Percentiles rank a stretch among this genome's conserved stretches.
phyloP scores from a whole-genome alignment of 1,140 invertebrate species.

The Seison nebaliae region DNA sequence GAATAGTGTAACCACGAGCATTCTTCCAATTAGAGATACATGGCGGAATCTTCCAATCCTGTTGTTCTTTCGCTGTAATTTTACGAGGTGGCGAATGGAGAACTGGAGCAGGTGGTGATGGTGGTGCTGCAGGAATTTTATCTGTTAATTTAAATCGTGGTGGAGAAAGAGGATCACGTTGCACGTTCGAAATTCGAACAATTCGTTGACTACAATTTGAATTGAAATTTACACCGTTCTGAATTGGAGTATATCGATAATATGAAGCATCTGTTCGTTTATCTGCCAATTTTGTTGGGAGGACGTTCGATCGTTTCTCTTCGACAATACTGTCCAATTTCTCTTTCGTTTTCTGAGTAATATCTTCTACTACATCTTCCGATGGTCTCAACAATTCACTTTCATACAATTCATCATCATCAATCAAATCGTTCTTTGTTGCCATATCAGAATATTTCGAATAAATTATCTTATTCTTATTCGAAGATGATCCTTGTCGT shows the following conservation, averaged over 20 bases:
- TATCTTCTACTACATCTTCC: slow-evolving; percentile 38
- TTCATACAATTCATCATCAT: too few relatives aligned
- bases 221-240: slow-evolving; percentile 75
- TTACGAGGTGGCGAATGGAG: slow-evolving; percentile 89
- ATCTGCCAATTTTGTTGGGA: slow-evolving; percentile 67
- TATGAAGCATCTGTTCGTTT: slow-evolving; percentile 71
- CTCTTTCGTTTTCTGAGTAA: slow-evolving; percentile 24
- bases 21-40: slow-evolving; percentile 99
- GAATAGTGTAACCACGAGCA: slow-evolving; percentile 84
- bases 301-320: slow-evolving; percentile 43
- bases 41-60: slow-evolving; percentile 98
- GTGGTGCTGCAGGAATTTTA: slow-evolving; percentile 71
- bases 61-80: slow-evolving; percentile 87
- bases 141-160: slow-evolving; percentile 59
- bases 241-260: slow-evolving; percentile 60
- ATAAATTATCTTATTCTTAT: slow-evolving; percentile 66
- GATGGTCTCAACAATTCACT: slow-evolving; percentile 51
- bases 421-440: slow-evolving; percentile 62
- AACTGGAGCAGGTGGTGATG: slow-evolving; percentile 81
- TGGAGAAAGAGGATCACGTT: slow-evolving; percentile 90
- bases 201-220: slow-evolving; percentile 88
- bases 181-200: slow-evolving; percentile 76
- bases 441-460: slow-evolving; percentile 72
- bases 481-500: slow-evolving; percentile 66
- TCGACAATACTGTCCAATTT: slow-evolving; percentile 25